Conservation (phyloP, 2,888 invertebrate genomes). For the Acronicta aceris region DNA sequence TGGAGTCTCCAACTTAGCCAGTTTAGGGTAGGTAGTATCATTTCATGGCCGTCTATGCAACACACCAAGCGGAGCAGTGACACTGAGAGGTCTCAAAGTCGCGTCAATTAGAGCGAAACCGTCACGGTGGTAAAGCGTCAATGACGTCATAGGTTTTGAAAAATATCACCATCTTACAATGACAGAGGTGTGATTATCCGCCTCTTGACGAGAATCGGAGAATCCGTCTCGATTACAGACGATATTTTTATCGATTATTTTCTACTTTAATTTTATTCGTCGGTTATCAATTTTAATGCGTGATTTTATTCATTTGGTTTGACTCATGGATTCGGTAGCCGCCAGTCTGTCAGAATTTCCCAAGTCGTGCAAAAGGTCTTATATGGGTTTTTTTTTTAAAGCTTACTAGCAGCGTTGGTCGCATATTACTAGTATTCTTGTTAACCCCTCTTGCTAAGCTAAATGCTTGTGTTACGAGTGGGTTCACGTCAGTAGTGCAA, state of each 20-base stretch:
- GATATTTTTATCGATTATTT: conserved; percentile 10
- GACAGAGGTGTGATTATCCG: conserved; percentile 36
- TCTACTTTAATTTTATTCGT: neutral
- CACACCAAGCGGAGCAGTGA: conserved; percentile 54
- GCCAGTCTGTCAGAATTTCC: no score
- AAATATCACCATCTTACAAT: conserved; percentile 39
- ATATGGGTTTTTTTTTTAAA: no score
- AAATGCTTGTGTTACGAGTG: no score
- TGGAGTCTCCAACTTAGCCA: no score
- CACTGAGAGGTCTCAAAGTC: conserved; percentile 71
- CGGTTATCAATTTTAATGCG: neutral
- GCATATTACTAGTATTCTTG: no score
- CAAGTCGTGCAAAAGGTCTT: no score
- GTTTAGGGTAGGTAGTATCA: neutral
- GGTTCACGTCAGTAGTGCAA: no score
- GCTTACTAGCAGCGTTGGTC: no score
- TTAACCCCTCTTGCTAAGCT: no score
- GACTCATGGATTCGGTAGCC: no score
- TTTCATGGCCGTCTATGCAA: conserved; percentile 1
- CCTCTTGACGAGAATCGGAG: conserved; percentile 21
- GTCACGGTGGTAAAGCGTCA: conserved; percentile 61
- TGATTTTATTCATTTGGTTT: neutral
- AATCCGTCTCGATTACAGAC: conserved; percentile 20
- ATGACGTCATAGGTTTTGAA: conserved; percentile 62
- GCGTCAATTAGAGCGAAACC: conserved; percentile 70